These are phyloP conservation scores for Porites lobata DNA, from an alignment of 92 coral and sea anemone species.

Conservation along the genomic window DNA sequence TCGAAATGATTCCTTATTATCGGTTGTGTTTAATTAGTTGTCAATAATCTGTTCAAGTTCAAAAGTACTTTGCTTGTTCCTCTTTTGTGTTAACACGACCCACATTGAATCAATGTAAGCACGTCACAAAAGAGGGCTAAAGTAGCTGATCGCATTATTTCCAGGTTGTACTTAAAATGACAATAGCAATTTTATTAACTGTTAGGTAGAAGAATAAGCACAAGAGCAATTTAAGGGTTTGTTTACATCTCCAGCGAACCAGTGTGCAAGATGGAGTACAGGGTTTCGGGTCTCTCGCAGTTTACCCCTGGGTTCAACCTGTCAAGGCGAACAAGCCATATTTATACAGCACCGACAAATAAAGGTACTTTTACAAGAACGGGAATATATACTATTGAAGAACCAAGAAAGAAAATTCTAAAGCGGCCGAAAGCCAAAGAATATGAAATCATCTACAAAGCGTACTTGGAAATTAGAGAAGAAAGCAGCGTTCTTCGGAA, in stretches of 20 bases:
- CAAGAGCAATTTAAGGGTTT: slow-evolving; percentile 1
- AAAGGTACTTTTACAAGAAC: slow-evolving; percentile 22
- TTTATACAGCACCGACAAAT: background rate
- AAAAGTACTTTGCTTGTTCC: background rate
- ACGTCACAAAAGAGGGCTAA: slow-evolving; percentile 25
- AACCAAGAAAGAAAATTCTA: slow-evolving; percentile 15
- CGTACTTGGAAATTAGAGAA: slow-evolving; percentile 41
- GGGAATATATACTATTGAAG: slow-evolving; percentile 30
- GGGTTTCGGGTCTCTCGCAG: background rate
- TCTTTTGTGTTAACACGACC: background rate
- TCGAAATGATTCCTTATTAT: background rate
- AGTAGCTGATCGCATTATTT: slow-evolving; percentile 3
- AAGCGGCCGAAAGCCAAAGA: slow-evolving; percentile 53
- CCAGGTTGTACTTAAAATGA: background rate
- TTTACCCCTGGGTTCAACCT: background rate
- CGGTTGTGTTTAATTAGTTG: slow-evolving; percentile 12
- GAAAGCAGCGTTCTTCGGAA: slow-evolving; percentile 42
- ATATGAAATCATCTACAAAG: slow-evolving; percentile 41
- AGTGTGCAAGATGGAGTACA: slow-evolving; percentile 20
- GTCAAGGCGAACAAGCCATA: slow-evolving; percentile 22
- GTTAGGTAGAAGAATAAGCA: slow-evolving; percentile 4
- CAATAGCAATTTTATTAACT: slow-evolving; percentile 23
- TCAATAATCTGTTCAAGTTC: background rate
- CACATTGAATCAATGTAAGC: background rate
- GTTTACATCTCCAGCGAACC: background rate